Evolutionary conservation across 2,888 invertebrate species (phyloP), one percentile per base, ranked within the genome.

Genomic region (Mactromeris polynyma): DNA sequence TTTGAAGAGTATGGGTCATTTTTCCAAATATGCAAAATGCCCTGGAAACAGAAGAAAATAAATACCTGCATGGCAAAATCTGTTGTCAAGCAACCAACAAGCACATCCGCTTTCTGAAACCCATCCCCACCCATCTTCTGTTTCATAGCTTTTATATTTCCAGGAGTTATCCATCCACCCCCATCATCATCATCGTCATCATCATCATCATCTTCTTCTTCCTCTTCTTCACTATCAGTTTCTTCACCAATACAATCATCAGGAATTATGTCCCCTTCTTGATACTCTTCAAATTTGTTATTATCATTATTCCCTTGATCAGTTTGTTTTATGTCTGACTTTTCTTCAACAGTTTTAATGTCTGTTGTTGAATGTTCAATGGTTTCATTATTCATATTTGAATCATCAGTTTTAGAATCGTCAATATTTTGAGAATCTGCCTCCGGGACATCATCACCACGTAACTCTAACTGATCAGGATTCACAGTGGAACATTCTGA

Each of bases 31-130:
- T n/a, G n/a, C n/a, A n/a, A n/a, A n/a, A n/a, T n/a, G n/a, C n/a
- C n/a, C n/a, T n/a, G 26, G 58, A 3, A 9, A 26, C 11, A 64
- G 26, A 64, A 9, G 58, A 64, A 64, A n/a, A 64, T n/a, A 26
- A 26, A 64, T 89, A 97, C 97, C 97, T 99, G 99, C 98, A 99
- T 98, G 0, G 99, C 99, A 97, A 99, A 99, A 97, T 99, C 99
- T 85, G 98, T 98, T 14, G 99, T 99, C 94, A 99, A 98, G 96
- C 99, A 99, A 0, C 99, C 99, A 40, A 99, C 99, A 92, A 97
- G 69, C 11, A 96, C 96, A 9, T 92, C 92, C 46, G 94, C 93
- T 78, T 92, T 92, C 83, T 94, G 94, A 51, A 84, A 51, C 51
- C 90, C 92, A 38, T 73, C 85, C 0, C 81, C 91, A 93, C 98